Evolutionary conservation across 1,140 invertebrate genomes (phyloP).

Genomic region (Trialeurodes vaporariorum): DNA sequence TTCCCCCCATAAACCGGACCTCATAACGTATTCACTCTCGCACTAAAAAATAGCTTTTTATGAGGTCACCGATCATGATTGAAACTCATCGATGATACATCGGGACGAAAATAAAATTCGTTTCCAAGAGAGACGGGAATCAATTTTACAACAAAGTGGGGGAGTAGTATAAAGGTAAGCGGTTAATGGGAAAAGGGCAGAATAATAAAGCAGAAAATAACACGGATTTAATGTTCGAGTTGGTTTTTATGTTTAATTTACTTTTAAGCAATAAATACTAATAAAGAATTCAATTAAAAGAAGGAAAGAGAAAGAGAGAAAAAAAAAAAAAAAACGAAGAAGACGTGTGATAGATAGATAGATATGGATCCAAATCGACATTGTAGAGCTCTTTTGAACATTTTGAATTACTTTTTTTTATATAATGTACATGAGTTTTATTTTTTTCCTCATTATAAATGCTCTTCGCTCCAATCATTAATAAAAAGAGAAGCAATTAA

Average conservation of each 20-base stretch:
- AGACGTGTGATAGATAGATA: neutral
- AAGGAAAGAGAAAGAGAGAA: too few relatives aligned
- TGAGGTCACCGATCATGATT: neutral
- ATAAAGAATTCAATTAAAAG: neutral
- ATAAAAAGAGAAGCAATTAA: neutral
- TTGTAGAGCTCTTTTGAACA: neutral
- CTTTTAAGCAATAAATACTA: neutral
- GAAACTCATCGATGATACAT: neutral
- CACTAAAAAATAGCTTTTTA: neutral
- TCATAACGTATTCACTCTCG: too few relatives aligned
- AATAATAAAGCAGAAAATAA: neutral
- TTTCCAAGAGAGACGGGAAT: neutral
- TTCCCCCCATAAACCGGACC: too few relatives aligned
- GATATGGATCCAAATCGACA: neutral
- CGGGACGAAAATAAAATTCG: neutral
- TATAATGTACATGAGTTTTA: neutral
- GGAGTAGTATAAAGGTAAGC: neutral
- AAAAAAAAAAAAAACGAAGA: too few relatives aligned
- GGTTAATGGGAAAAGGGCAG: neutral
- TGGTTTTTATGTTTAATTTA: neutral
- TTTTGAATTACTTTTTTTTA: neutral
- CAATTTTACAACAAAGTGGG: neutral
- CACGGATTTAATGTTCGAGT: neutral
- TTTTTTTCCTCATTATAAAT: neutral
- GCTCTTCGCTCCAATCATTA: neutral